Evolutionary conservation across 2,888 invertebrate genomes (phyloP).

Genomic region (Noctuana brunneofusca): DNA sequence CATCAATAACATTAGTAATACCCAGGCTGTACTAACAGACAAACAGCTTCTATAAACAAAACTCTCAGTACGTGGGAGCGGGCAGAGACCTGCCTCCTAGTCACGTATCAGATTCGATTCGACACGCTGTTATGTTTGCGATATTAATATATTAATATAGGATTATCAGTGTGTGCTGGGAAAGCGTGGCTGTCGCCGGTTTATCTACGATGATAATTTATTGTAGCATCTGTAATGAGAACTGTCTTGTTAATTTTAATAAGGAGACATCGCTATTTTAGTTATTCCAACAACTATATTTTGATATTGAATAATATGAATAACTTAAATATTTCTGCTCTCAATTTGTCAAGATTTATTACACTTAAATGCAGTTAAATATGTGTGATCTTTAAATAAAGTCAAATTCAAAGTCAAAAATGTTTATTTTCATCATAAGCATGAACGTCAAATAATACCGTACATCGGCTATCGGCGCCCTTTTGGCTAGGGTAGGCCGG

Average conservation of each 20-base stretch:
- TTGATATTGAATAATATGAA: too few relatives aligned
- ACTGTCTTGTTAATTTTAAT: neutral
- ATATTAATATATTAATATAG: slow-evolving; percentile 62
- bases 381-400: too few relatives aligned
- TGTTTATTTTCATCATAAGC: too few relatives aligned
- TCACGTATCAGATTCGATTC: slow-evolving; percentile 59
- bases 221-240: neutral
- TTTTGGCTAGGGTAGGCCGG: too few relatives aligned
- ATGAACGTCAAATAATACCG: too few relatives aligned
- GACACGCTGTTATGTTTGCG: slow-evolving; percentile 65
- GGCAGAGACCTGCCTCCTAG: slow-evolving; percentile 49
- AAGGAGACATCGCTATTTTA: neutral
- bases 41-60: neutral
- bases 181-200: neutral
- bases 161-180: slow-evolving; percentile 39
- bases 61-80: slow-evolving; percentile 45
- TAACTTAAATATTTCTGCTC: too few relatives aligned
- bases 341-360: too few relatives aligned
- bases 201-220: neutral
- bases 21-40: neutral
- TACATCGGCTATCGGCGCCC: too few relatives aligned
- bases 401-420: too few relatives aligned
- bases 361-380: too few relatives aligned
- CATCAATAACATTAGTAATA: neutral
- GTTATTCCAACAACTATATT: neutral